Base-by-base conservation (phyloP, 2,113 vertebrate genomes). In the human region DNA sequence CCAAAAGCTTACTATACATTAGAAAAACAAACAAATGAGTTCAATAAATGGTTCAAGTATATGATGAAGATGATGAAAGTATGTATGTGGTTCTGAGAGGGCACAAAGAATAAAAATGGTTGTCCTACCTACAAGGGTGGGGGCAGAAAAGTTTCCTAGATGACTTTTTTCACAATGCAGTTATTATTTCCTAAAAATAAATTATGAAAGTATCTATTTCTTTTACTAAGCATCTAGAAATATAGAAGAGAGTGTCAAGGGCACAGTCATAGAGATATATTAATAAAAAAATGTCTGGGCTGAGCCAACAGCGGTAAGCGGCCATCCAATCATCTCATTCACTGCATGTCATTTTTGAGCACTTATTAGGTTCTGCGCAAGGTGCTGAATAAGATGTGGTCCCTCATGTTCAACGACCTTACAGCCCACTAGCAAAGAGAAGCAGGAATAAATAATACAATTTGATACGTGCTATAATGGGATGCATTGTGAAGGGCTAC, bases 121-220 rank as follows among this genome's bases (percentile, higher is more conserved):
- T 57, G 3, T 61, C 80, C 89, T 61, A 30, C 30, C 22, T 85
- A 52, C 43, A 93, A 76, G 27, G 5, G 18, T 38, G 25, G 6
- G 17, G 6, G 61, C 22, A 40, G 78, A 50, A 81, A 88, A 73
- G 48, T 40, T 84, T 84, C 79, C 79, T 38, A 45, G 35, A 89
- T 30, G 22, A 59, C 30, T 66, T 79, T 78, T 57, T 79, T 50
- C 81, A 25, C 85, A 61, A 35, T 23, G 52, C 11, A 59, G n/a
- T 52, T 38, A 79, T 80, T 66, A 91, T 72, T 84, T 93, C 27
- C 72, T 85, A 48, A 32, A 61, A 48, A 57, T 66, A 43, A 91
- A 72, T 73, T 59, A 38, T 14, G 27, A 48, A 23, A 40, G 5
- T 43, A 88, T 70, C 55, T 84, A 45, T 48, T 66, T 73, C 30